Percentiles rank a stretch among this genome's conserved stretches.
Evolutionary conservation across 2,888 invertebrate genomes (phyloP).

Genomic region (Hemithea aestivaria): DNA sequence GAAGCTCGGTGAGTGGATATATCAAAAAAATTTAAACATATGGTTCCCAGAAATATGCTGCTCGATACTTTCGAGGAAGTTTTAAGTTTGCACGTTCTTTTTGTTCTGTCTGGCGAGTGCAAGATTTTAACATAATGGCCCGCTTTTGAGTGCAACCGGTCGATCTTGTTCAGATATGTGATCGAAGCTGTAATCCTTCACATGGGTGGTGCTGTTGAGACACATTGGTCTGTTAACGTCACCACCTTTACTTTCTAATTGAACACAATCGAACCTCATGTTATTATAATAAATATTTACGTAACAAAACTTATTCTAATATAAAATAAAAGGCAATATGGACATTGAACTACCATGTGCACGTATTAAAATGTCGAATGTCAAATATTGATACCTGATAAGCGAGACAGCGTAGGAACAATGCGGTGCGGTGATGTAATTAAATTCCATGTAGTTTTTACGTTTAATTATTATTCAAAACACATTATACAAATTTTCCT

Average conservation of each 20-base stretch:
- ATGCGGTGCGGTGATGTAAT: too few relatives aligned
- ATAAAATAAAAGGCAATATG: too few relatives aligned
- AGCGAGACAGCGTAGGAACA: too few relatives aligned
- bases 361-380: too few relatives aligned
- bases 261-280: conserved; percentile 22
- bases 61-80: conserved; percentile 27
- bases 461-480: too few relatives aligned
- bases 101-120: conserved; percentile 26
- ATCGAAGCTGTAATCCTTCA: conserved; percentile 34
- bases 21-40: conserved; percentile 40
- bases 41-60: conserved; percentile 30
- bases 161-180: conserved; percentile 38
- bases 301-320: too few relatives aligned
- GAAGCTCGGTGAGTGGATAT: conserved; percentile 77
- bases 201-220: conserved; percentile 24
- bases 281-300: too few relatives aligned
- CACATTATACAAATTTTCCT: too few relatives aligned
- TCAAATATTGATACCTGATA: too few relatives aligned
- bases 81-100: conserved; percentile 37
- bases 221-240: conserved; percentile 25
- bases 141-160: conserved; percentile 36
- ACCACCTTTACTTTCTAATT: conserved; percentile 38
- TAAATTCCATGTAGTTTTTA: too few relatives aligned
- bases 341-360: too few relatives aligned
- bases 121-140: conserved; percentile 33